Base-by-base conservation (phyloP, 2,113 vertebrate species). In the Saiga tatarica region DNA sequence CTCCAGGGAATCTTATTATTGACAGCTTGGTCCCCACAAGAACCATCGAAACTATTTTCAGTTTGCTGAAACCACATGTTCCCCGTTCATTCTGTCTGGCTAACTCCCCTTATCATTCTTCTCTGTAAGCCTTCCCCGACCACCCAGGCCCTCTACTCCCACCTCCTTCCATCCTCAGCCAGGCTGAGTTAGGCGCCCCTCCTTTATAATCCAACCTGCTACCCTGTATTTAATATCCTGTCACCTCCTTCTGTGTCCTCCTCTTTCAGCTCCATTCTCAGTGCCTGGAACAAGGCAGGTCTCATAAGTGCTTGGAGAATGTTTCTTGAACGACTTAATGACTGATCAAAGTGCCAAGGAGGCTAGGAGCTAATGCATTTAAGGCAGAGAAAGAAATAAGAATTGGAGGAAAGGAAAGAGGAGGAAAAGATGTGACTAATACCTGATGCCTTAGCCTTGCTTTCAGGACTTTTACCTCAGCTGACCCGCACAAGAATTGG, bases 91-190 rank as follows among this genome's bases (percentile, higher is more conserved):
- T 50, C 19, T 67, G 30, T 17, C 28, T 16, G 62, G 28, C 47
- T 84, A 36, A 85, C 55, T 53, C 14, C 5, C 33, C 64, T 52
- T 47, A 6, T 6, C 17, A 7, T 50, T 52, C 36, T 39, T 60
- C 21, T 59, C 28, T 23, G 16, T 28, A n/a, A 50, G 25, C 81
- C n/a, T 36, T 45, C 88, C 74, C 10, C 42, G 12, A 36, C 53
- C 12, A 17, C 25, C 30, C 2, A 0, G 0, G 15, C 62, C 13
- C 7, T n/a, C 15, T 28, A 16, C 10, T 16, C 5, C 45, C 17
- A 6, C 5, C 25, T 79, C 30, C 81, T 64, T n/a, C 25, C 50
- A 21, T 6, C 45, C 33, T 59, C 23, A 4, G 21, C n/a, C 53
- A 83, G 76, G 53, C 76, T 87, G n/a, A 57, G 64, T 17, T 23